A percentile compares a stretch with the other conserved stretches of the same genome.
These are phyloP conservation scores for Netelia inedita DNA, from an alignment of 2,888 invertebrate genomes.

Conservation along the genomic window DNA sequence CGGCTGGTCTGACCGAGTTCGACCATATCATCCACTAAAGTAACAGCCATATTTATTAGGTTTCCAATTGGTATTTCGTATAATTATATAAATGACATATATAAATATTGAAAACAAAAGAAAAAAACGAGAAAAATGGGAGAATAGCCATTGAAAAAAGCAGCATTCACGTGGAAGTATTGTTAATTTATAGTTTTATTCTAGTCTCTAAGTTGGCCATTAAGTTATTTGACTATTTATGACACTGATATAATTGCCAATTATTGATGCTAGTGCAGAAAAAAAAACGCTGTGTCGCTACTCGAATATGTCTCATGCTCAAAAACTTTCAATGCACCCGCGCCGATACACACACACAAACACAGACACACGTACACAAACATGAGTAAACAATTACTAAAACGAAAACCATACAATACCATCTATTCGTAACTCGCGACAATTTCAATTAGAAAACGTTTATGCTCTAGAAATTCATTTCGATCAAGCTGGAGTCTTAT, in stretches of 20 bases:
- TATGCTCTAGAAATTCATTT: slow-evolving; percentile 6
- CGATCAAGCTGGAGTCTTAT: slow-evolving; percentile 75
- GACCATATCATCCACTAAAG: slow-evolving; percentile 68
- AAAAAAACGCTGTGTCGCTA: slow-evolving; percentile 71
- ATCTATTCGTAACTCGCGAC: neutral
- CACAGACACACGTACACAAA: neutral
- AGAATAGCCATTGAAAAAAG: slow-evolving; percentile 52
- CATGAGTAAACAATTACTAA: neutral
- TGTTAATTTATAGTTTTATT: slow-evolving; percentile 71
- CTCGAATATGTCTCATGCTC: slow-evolving; percentile 77
- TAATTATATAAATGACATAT: slow-evolving; percentile 56
- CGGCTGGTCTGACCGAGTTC: slow-evolving; percentile 71
- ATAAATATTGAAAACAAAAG: slow-evolving; percentile 31
- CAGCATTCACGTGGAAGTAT: slow-evolving; percentile 63
- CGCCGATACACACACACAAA: neutral
- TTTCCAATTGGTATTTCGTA: slow-evolving; percentile 66
- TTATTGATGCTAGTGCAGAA: slow-evolving; percentile 70
- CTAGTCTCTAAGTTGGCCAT: slow-evolving; percentile 72
- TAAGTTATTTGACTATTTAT: slow-evolving; percentile 69
- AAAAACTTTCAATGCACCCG: slow-evolving; percentile 29
- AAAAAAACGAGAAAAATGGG: slow-evolving; percentile 25
- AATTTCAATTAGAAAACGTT: neutral
- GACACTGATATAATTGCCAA: slow-evolving; percentile 74
- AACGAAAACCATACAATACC: neutral
- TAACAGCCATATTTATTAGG: slow-evolving; percentile 66